Percentiles rank a stretch among this genome's conserved stretches.
Conservation (phyloP, 2,888 invertebrate species). For the Blastobasis lacticolella region DNA sequence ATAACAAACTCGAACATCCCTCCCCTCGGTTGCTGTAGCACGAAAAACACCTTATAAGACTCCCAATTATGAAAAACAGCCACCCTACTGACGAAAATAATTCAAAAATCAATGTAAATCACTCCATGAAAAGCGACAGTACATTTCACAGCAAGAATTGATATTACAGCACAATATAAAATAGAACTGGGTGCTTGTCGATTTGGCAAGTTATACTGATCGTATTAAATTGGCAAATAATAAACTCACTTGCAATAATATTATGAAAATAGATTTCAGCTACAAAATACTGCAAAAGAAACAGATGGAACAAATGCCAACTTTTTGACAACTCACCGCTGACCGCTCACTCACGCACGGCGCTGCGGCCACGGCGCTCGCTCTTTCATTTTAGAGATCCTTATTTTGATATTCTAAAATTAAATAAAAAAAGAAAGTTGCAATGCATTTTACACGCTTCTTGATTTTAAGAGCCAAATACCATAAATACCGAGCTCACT, state of each 20-base stretch:
- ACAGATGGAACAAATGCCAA: slow-evolving; percentile 64
- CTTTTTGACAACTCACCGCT: slow-evolving; percentile 52
- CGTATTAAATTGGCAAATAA: slow-evolving; percentile 1
- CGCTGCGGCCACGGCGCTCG: too few relatives aligned
- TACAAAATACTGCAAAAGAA: slow-evolving; percentile 28
- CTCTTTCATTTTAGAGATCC: not conserved
- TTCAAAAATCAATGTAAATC: slow-evolving; percentile 1
- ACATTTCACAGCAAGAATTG: too few relatives aligned
- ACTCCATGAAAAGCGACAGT: not conserved
- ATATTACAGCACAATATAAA: not conserved
- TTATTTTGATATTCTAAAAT: too few relatives aligned
- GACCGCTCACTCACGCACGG: slow-evolving; percentile 3
- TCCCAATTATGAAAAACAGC: too few relatives aligned
- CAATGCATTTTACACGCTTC: too few relatives aligned
- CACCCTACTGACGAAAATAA: not conserved
- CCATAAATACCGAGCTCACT: too few relatives aligned
- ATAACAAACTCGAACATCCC: slow-evolving; percentile 9
- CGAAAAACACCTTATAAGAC: not conserved
- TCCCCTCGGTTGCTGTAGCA: slow-evolving; percentile 1
- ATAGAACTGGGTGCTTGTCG: not conserved
- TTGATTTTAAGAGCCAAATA: too few relatives aligned
- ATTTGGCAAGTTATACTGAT: slow-evolving; percentile 1
- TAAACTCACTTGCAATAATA: slow-evolving; percentile 9
- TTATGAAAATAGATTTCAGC: slow-evolving; percentile 45
- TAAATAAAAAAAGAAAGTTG: too few relatives aligned